These are phyloP conservation scores for Perca flavescens DNA, from an alignment of 2,113 vertebrate species.

Conservation along the genomic window DNA sequence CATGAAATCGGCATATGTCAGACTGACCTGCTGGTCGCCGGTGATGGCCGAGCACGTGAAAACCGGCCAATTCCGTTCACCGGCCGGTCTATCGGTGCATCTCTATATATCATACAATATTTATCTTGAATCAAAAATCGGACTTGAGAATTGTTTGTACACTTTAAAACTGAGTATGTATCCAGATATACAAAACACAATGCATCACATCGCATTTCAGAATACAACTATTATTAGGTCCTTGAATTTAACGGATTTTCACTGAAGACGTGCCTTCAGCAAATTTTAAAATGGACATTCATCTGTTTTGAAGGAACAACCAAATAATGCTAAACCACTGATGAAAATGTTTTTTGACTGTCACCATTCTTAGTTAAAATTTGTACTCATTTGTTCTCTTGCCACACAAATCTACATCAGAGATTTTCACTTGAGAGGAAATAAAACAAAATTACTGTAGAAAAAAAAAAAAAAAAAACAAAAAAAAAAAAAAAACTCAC, in stretches of 20 bases:
- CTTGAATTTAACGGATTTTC: background rate
- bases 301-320: background rate
- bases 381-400: conserved; percentile 7
- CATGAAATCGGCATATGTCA: no score
- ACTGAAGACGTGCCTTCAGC: background rate
- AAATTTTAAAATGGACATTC: background rate
- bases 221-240: background rate
- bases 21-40: no score
- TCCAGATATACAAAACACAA: background rate
- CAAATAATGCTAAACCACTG: background rate
- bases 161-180: background rate
- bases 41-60: no score
- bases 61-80: no score
- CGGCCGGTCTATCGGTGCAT: no score
- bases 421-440: conserved; percentile 33
- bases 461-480: background rate
- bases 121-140: background rate
- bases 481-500: conserved; percentile 82
- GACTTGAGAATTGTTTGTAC: background rate
- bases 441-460: conserved; percentile 24
- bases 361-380: conserved; percentile 5
- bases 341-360: background rate
- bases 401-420: background rate
- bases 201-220: background rate
- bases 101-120: background rate